Base-by-base conservation (phyloP, 2,888 invertebrate species). In the Cinara cedri region DNA sequence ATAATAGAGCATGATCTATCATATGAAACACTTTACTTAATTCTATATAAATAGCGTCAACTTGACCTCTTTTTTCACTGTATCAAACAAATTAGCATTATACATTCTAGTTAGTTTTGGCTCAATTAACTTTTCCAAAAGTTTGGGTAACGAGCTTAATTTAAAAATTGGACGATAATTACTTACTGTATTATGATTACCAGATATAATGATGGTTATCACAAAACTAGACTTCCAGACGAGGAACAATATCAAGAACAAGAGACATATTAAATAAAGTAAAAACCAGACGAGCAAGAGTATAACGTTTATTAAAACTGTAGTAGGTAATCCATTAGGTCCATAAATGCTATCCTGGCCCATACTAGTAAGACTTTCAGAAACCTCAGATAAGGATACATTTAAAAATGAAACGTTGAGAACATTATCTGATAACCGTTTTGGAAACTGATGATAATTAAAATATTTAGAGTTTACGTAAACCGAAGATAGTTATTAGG, bases 11-110 rank as follows among this genome's bases (percentile, higher is more conserved):
- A 66, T 83, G 82, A 78, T 81, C 72, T 21, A 83, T 82, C 24
- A 81, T 80, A 74, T 83, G 82, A 81, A 83, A 83, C 1, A 82
- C 83, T 55, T 83, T 83, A 21, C 81, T 80, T 3, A 65, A 11
- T 19, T 65, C 65, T 6, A 21, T 60, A 60, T 60, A 60, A 10
- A 60, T 60, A 21, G 81, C 81, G 66, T 82, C 83, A 16, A 82
- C 82, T 71, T 82, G 82, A n/a, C 49, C 55, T 49, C 60, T 72
- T 26, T 71, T 57, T 46, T 82, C 72, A 83, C 49, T 13, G 71
- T 72, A 16, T 71, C 54, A 6, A 70, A 80, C 4, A 83, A 72
- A 60, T 70, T 76, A n/a, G 82, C 81, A 21, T 57, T 55, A 49
- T 42, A 44, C n/a, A 55, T 34, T 54, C 34, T 42, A 21, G 13